A percentile compares a stretch with the other conserved stretches of the same genome.
Conservation (phyloP, 2,797 vertebrate species). For the Octomys mimax region DNA sequence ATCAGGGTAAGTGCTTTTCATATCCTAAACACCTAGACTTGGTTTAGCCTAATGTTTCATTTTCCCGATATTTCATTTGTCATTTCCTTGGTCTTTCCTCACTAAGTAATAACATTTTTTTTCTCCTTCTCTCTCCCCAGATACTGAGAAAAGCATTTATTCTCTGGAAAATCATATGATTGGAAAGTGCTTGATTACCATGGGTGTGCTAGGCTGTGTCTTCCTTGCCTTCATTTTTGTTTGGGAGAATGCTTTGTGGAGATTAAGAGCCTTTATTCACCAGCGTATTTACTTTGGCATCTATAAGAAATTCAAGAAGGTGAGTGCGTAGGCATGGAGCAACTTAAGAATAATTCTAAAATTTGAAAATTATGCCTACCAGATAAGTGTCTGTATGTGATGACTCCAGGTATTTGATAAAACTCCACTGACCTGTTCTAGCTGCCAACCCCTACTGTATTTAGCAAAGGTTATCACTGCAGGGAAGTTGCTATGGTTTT, state of each 20-base stretch:
- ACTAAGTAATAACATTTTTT: not conserved
- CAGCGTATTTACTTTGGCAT: slow-evolving; percentile 60
- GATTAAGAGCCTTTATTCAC: slow-evolving; percentile 46
- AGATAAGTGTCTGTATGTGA: not conserved
- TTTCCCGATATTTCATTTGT: not conserved
- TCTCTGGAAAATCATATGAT: slow-evolving; percentile 58
- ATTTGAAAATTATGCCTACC: not conserved
- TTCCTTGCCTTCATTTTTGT: slow-evolving; percentile 69
- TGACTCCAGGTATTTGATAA: not conserved
- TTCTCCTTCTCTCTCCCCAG: not conserved
- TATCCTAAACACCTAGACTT: not conserved
- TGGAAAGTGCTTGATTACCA: slow-evolving; percentile 68
- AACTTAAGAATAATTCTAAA: slow-evolving; percentile 1
- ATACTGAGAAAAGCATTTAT: slow-evolving; percentile 36
- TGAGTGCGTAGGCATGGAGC: slow-evolving; percentile 45
- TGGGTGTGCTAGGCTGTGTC: slow-evolving; percentile 54
- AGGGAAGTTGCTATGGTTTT: not conserved
- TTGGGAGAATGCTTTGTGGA: slow-evolving; percentile 66
- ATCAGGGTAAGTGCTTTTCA: not conserved
- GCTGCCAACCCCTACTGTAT: not conserved
- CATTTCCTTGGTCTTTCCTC: slow-evolving; percentile 10
- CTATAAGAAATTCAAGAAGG: slow-evolving; percentile 51
- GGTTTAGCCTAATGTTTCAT: slow-evolving; percentile 1
- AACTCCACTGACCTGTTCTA: not conserved
- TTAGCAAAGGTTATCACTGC: slow-evolving; percentile 2